These are phyloP conservation scores for Nymphalis io DNA, from an alignment of 1,140 invertebrate species.

Conservation along the genomic window DNA sequence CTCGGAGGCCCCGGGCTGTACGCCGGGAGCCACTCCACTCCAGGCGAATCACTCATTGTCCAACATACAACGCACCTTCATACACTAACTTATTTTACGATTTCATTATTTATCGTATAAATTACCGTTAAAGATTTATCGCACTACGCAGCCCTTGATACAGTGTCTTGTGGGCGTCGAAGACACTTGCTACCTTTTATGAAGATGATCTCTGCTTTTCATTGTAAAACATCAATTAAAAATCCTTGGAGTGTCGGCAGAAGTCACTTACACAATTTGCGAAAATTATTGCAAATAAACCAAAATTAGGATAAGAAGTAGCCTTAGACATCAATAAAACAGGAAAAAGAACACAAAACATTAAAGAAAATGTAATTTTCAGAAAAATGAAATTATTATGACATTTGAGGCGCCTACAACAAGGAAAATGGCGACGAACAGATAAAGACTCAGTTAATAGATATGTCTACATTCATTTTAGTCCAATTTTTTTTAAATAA, in stretches of 20 bases:
- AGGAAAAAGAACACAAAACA: constrained; percentile 65
- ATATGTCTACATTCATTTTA: constrained; percentile 34
- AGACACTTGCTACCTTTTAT: constrained; percentile 70
- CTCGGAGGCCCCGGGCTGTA: constrained; percentile 75
- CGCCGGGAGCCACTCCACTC: constrained; percentile 77
- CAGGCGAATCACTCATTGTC: constrained; percentile 77
- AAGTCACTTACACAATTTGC: constrained; percentile 45
- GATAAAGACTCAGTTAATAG: constrained; percentile 34
- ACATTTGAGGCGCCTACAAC: constrained; percentile 80
- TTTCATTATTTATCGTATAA: constrained; percentile 32
- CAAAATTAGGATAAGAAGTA: constrained; percentile 37
- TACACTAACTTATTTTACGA: constrained; percentile 44
- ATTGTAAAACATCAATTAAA: constrained; percentile 71
- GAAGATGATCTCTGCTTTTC: constrained; percentile 68
- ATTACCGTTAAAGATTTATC: constrained; percentile 23
- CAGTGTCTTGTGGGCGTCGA: constrained; percentile 60
- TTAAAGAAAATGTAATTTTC: constrained; percentile 70
- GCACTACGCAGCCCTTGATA: constrained; percentile 42
- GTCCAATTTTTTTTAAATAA: too few species aligned
- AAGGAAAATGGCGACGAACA: constrained; percentile 76
- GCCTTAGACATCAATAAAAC: constrained; percentile 48
- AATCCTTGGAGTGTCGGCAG: constrained; percentile 72
- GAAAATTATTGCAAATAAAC: constrained; percentile 45
- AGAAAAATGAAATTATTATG: constrained; percentile 77
- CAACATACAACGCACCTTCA: constrained; percentile 58